Conservation (phyloP, 1,140 invertebrate species). For the Neodiprion pinetum region DNA sequence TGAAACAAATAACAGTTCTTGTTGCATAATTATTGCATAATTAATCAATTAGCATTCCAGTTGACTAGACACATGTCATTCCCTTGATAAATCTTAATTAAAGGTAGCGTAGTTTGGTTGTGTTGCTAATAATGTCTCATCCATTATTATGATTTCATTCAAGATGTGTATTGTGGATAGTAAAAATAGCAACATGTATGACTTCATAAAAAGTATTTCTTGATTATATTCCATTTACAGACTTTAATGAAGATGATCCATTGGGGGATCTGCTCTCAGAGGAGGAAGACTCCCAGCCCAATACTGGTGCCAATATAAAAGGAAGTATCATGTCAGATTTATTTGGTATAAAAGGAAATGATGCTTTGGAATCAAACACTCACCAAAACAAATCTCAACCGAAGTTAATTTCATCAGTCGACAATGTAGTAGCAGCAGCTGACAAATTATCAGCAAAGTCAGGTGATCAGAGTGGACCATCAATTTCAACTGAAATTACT, state of each 20-base stretch:
- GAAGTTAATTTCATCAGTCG: too few species aligned
- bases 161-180: too few species aligned
- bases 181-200: too few species aligned
- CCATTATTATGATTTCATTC: too few species aligned
- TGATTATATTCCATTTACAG: conserved; percentile 16
- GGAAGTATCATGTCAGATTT: conserved; percentile 37
- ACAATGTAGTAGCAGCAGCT: not conserved
- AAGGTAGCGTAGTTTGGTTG: too few species aligned
- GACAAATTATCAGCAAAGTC: not conserved
- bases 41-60: too few species aligned
- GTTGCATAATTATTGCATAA: too few species aligned
- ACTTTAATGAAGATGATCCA: conserved; percentile 39
- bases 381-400: too few species aligned
- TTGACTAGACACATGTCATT: too few species aligned
- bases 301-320: conserved; percentile 24
- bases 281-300: conserved; percentile 32
- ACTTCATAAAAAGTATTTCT: not conserved
- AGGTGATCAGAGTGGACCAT: not conserved
- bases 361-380: not conserved
- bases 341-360: conserved; percentile 37
- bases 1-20: too few species aligned
- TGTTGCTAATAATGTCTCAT: too few species aligned
- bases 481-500: not conserved
- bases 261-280: conserved; percentile 40
- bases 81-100: too few species aligned